A percentile compares a stretch with the other conserved stretches of the same genome.
These are phyloP conservation scores for Chrysopilus asiliformis DNA, from an alignment of 2,888 invertebrate species.

Conservation along the genomic window DNA sequence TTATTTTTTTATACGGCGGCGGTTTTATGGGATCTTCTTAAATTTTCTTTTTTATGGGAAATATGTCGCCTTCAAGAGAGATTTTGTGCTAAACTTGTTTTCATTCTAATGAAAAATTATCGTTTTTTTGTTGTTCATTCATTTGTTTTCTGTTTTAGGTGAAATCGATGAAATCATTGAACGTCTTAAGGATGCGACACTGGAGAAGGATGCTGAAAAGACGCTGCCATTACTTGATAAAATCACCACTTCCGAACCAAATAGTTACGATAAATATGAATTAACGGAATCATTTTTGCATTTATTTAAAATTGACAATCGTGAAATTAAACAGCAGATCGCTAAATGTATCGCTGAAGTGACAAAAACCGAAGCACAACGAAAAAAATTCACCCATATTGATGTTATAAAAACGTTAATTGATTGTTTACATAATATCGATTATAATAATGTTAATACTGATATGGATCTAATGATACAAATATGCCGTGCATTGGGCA, in stretches of 20 bases:
- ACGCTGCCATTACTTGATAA: conserved; percentile 26
- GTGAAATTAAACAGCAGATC: conserved; percentile 42
- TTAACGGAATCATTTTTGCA: conserved; percentile 29
- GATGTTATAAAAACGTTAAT: conserved; percentile 47
- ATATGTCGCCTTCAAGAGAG: no score
- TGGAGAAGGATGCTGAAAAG: conserved; percentile 17
- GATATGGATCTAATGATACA: conserved; percentile 50
- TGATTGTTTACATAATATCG: conserved; percentile 36
- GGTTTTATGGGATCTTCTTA: no score
- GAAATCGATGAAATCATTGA: conserved; percentile 35
- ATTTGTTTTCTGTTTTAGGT: conserved; percentile 16
- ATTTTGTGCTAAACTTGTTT: no score
- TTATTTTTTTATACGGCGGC: no score
- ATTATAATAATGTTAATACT: conserved; percentile 16
- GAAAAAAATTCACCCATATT: conserved; percentile 52
- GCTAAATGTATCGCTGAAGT: conserved; percentile 69
- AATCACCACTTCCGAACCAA: conserved; percentile 20
- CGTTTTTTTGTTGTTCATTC: background rate
- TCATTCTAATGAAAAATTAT: background rate
- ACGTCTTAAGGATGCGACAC: conserved; percentile 28
- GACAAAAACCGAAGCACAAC: conserved; percentile 61
- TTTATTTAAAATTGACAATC: conserved; percentile 34
- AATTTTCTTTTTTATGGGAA: no score
- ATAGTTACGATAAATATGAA: conserved; percentile 31
- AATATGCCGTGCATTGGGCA: conserved; percentile 70